Percentiles rank a stretch among this genome's conserved stretches.
phyloP scores from a whole-genome alignment of 2,888 invertebrate species.

The Phragmatobia fuliginosa region DNA sequence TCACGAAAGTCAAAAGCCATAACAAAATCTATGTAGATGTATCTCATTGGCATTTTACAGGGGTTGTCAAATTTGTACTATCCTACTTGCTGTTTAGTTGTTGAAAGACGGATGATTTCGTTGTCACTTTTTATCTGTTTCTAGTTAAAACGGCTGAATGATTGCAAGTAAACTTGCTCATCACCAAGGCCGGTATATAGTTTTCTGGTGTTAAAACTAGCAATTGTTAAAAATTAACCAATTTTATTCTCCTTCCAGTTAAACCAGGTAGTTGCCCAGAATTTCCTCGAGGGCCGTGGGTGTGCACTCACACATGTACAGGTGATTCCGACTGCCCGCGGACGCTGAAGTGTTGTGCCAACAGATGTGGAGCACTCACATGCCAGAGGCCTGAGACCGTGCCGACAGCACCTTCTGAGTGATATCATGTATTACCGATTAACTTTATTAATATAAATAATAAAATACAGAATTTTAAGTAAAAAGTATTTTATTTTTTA shows the following conservation, averaged over 20 bases:
- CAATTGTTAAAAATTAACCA: not conserved
- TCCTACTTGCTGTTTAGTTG: no score
- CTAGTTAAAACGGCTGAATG: no score
- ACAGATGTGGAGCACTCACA: constrained; percentile 84
- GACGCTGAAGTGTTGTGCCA: constrained; percentile 84
- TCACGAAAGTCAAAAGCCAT: no score
- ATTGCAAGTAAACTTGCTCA: not conserved
- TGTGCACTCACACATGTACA: constrained; percentile 85
- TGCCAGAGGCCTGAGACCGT: constrained; percentile 75
- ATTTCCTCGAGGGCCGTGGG: constrained; percentile 82
- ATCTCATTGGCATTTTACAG: not conserved
- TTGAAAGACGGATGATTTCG: no score
- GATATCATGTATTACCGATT: not conserved
- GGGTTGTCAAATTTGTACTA: not conserved
- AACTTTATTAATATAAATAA: not conserved
- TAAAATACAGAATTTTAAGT: not conserved
- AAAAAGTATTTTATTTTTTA: not conserved
- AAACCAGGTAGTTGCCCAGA: constrained; percentile 84
- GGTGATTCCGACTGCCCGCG: constrained; percentile 85
- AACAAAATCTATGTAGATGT: not conserved
- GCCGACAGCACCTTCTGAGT: constrained; percentile 14
- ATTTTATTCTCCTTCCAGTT: constrained; percentile 64
- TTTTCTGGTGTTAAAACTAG: not conserved
- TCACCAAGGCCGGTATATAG: not conserved
- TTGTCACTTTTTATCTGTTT: no score